Percentiles rank a stretch among this genome's conserved stretches.
Evolutionary conservation across 2,888 invertebrate genomes (phyloP).

Genomic region (Elmis aenea): DNA sequence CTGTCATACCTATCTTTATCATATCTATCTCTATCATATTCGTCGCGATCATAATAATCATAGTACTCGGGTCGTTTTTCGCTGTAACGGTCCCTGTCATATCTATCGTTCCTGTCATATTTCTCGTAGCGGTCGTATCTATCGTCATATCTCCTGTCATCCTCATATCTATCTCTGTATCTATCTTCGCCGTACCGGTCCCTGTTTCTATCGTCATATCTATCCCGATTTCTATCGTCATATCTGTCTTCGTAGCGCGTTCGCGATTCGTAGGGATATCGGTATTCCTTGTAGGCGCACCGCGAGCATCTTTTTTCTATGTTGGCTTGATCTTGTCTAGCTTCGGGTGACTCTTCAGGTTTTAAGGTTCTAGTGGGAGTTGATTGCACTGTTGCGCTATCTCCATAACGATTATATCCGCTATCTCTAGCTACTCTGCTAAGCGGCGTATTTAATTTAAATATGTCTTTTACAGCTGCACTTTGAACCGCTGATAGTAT

Average conservation of each 20-base stretch:
- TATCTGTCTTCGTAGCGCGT: slow-evolving; percentile 27
- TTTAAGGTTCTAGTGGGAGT: slow-evolving; percentile 23
- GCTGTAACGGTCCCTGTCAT: slow-evolving; percentile 41
- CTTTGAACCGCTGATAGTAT: slow-evolving; percentile 6
- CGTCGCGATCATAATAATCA: slow-evolving; percentile 46
- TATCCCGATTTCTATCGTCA: slow-evolving; percentile 38
- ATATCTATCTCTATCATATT: slow-evolving; percentile 40
- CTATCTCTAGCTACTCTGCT: slow-evolving; percentile 21
- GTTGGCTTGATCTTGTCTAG: slow-evolving; percentile 22
- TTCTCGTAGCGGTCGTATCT: slow-evolving; percentile 25
- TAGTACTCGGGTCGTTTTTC: slow-evolving; percentile 30
- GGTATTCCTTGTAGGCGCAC: slow-evolving; percentile 22
- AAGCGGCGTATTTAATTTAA: slow-evolving; percentile 19
- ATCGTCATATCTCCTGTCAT: slow-evolving; percentile 25
- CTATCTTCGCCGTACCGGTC: slow-evolving; percentile 44
- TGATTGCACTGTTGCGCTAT: slow-evolving; percentile 7
- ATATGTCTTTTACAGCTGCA: slow-evolving; percentile 22
- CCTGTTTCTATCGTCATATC: slow-evolving; percentile 43
- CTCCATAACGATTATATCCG: slow-evolving; percentile 26
- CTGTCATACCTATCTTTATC: slow-evolving; percentile 21
- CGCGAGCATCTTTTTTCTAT: slow-evolving; percentile 32
- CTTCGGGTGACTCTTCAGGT: slow-evolving; percentile 32
- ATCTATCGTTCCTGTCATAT: slow-evolving; percentile 40
- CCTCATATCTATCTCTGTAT: slow-evolving; percentile 28
- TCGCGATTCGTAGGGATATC: slow-evolving; percentile 17